A percentile compares a stretch with the other conserved stretches of the same genome.
Conservation (phyloP, 2,888 invertebrate genomes). For the Ctena decussata region DNA sequence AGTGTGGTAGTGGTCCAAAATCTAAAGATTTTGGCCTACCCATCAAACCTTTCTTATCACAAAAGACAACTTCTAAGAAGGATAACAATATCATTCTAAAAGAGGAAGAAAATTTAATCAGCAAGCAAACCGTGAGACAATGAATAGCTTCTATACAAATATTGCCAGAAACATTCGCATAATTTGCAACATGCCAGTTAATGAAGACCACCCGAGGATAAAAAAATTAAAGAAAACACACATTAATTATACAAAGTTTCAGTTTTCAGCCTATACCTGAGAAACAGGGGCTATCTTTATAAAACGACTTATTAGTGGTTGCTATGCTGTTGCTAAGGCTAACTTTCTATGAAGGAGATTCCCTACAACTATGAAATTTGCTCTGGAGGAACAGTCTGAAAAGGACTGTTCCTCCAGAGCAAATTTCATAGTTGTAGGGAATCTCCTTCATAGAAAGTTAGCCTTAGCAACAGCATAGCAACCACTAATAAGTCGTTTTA, state of each 20-base stretch:
- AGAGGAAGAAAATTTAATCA: constrained; percentile 5
- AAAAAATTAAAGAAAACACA: neutral
- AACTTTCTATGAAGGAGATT: no score
- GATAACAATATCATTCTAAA: neutral
- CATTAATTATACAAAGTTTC: neutral
- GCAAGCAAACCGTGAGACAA: neutral
- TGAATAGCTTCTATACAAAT: constrained; percentile 27
- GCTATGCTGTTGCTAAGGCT: no score
- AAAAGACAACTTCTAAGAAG: neutral
- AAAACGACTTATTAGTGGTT: no score
- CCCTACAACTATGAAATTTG: no score
- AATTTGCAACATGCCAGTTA: neutral
- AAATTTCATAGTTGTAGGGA: no score
- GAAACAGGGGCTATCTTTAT: no score
- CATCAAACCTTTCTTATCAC: neutral
- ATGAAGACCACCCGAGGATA: constrained; percentile 3
- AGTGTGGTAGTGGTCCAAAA: constrained; percentile 5
- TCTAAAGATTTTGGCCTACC: constrained; percentile 12
- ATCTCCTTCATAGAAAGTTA: no score
- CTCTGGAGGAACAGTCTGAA: no score
- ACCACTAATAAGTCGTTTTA: no score
- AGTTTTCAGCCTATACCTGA: neutral
- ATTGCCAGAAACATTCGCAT: constrained; percentile 34
- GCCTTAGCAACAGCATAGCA: no score
- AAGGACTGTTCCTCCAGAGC: no score